A percentile compares a stretch with the other conserved stretches of the same genome.
These are phyloP conservation scores for Bombus picipes DNA, from an alignment of 1,140 invertebrate genomes.

Conservation along the genomic window DNA sequence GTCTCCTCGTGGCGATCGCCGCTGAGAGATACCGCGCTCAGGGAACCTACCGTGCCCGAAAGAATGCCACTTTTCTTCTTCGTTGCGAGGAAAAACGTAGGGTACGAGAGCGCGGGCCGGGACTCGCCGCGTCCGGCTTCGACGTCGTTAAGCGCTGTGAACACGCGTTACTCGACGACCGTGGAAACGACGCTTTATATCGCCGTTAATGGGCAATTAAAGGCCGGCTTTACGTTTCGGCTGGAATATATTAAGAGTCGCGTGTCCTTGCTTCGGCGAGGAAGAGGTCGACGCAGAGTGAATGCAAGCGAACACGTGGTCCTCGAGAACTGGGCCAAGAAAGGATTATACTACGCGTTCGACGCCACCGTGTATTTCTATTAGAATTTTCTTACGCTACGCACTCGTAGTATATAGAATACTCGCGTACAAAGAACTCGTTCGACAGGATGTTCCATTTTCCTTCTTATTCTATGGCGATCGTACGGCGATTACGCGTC, in stretches of 20 bases:
- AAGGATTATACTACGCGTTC: neutral
- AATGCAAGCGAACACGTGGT: neutral
- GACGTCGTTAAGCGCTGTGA: slow-evolving; percentile 6
- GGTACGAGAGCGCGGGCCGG: neutral
- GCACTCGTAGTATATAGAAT: neutral
- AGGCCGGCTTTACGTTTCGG: slow-evolving; percentile 72
- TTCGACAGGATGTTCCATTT: neutral
- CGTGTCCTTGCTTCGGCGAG: neutral
- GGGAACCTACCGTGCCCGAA: neutral
- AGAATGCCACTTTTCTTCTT: slow-evolving; percentile 27
- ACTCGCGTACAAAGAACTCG: neutral
- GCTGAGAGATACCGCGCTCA: neutral
- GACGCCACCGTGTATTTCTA: neutral
- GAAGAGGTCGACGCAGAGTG: neutral
- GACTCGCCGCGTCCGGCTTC: neutral
- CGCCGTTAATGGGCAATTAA: slow-evolving; percentile 78
- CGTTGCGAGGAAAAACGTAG: slow-evolving; percentile 2
- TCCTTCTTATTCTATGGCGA: neutral
- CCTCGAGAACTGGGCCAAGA: neutral
- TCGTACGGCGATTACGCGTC: neutral
- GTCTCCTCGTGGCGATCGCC: slow-evolving; percentile 3
- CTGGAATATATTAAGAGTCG: slow-evolving; percentile 72
- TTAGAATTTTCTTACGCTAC: neutral
- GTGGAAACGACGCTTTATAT: slow-evolving; percentile 75
- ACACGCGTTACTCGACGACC: slow-evolving; percentile 72